These are phyloP conservation scores for Cottoperca gobio DNA, from an alignment of 2,797 vertebrate species.

Conservation along the genomic window DNA sequence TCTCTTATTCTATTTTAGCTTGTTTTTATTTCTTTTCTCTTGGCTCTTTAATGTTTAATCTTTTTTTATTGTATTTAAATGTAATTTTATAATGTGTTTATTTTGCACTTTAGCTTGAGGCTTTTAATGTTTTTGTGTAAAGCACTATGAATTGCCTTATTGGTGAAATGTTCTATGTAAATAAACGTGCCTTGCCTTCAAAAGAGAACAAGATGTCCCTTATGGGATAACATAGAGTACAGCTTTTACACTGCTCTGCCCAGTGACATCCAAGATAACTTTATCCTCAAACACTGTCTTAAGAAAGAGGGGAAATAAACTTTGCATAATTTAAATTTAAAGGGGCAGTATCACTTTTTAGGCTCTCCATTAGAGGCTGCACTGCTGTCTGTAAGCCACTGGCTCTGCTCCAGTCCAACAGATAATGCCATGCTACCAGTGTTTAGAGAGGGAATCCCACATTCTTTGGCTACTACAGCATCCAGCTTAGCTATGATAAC, in stretches of 20 bases:
- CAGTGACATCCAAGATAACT: constrained; percentile 26
- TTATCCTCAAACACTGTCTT: constrained; percentile 37
- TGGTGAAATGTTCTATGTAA: too few relatives aligned
- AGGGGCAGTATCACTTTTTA: constrained; percentile 41
- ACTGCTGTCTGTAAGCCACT: constrained; percentile 43
- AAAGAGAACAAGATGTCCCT: constrained; percentile 19
- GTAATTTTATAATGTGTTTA: too few relatives aligned
- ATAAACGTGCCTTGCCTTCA: too few relatives aligned
- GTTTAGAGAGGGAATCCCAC: constrained; percentile 67
- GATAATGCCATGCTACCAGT: constrained; percentile 51
- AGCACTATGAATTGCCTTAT: too few relatives aligned
- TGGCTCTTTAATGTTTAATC: too few relatives aligned
- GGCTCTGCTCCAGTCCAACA: constrained; percentile 53
- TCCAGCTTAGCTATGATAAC: constrained; percentile 11
- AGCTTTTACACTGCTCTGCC: background rate
- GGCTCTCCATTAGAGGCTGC: constrained; percentile 20
- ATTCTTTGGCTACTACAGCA: constrained; percentile 44
- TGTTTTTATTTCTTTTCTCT: too few relatives aligned
- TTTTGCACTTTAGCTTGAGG: too few relatives aligned
- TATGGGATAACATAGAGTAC: background rate
- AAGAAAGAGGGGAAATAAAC: constrained; percentile 44
- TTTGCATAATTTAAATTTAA: constrained; percentile 71
- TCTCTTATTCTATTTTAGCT: too few relatives aligned
- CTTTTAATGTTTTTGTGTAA: too few relatives aligned
- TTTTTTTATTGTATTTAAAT: too few relatives aligned